Evolutionary conservation across 2,888 invertebrate species (phyloP), one percentile per base, ranked within the genome.

Genomic region (Chrysomela aeneicollis): DNA sequence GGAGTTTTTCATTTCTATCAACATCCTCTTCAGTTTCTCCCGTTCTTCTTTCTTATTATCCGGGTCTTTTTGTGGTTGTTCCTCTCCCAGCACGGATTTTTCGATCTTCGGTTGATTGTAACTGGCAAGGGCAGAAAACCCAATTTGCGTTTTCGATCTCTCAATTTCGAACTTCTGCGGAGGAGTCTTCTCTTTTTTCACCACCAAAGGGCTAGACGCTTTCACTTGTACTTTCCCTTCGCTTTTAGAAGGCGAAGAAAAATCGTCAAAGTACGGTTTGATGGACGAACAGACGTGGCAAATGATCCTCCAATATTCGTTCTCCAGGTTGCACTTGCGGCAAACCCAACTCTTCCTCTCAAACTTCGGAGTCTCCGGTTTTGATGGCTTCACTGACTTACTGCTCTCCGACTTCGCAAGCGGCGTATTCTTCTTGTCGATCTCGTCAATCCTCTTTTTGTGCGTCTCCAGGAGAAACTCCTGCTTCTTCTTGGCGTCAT

Each of bases 1-100:
- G 10, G 91, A 91, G 79, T 91, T 87, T 81, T 91, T 91, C 89
- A 91, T 91, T 84, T 91, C 91, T 75, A 90, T 91, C 68, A 91
- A 80, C 87, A 91, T 89, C 81, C 90, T 89, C 78, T 88, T 88
- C 26, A 91, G 81, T 77, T 86, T 86, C 76, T 87, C 87, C 75
- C 86, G 86, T 73, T 88, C 87, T 71, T 87, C 84, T 52, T 76
- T 77, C 67, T 80, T 81, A 32, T 80, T 80, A 22, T 79, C 77
- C 35, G 50, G 19, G 10, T 64, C 64, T 35, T 55, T 59, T 59
- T 62, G 64, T 59, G 62, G 47, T 12, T 59, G 50, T 3, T 18
- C 46, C 8, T 26, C 19, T 61, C 42, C 32, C 1, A 19, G 26
- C 2, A 53, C 30, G 19, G 50, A 42, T 30, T 86, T 77, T 86